phyloP scores from a whole-genome alignment of 2,888 invertebrate genomes.

The Callosobruchus maculatus region DNA sequence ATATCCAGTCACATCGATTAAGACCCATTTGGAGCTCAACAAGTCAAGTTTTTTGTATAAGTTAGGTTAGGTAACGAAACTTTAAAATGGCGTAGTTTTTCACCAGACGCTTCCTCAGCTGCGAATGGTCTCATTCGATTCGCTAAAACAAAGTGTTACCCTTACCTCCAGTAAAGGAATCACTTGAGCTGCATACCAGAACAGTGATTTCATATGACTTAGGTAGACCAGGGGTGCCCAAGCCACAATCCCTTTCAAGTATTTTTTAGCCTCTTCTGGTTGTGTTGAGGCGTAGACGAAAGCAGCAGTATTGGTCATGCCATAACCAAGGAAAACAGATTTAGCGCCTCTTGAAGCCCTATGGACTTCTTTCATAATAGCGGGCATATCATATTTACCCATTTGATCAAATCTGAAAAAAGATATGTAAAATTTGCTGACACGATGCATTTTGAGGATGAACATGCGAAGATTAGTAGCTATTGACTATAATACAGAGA shows the following conservation, averaged over 20 bases:
- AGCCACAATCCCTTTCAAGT: constrained; percentile 11
- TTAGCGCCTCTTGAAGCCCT: background rate
- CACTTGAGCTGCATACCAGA: background rate
- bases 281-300: constrained; percentile 8
- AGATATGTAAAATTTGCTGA: too few species aligned
- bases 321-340: constrained; percentile 14
- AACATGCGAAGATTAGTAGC: too few species aligned
- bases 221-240: constrained; percentile 9
- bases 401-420: constrained; percentile 18
- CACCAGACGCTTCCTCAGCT: too few species aligned
- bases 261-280: constrained; percentile 8
- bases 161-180: background rate
- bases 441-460: too few species aligned
- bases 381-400: constrained; percentile 16
- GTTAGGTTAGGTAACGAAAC: too few species aligned
- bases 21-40: too few species aligned
- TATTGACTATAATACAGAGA: too few species aligned
- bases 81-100: too few species aligned
- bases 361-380: constrained; percentile 3
- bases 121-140: too few species aligned
- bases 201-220: constrained; percentile 1
- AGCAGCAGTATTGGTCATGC: constrained; percentile 12
- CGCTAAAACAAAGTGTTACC: too few species aligned
- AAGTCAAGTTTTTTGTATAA: too few species aligned
- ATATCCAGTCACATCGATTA: too few species aligned